Evolutionary conservation across 2,113 vertebrate genomes (phyloP), one percentile per base, ranked within the genome.

Genomic region (Gobio gobio): DNA sequence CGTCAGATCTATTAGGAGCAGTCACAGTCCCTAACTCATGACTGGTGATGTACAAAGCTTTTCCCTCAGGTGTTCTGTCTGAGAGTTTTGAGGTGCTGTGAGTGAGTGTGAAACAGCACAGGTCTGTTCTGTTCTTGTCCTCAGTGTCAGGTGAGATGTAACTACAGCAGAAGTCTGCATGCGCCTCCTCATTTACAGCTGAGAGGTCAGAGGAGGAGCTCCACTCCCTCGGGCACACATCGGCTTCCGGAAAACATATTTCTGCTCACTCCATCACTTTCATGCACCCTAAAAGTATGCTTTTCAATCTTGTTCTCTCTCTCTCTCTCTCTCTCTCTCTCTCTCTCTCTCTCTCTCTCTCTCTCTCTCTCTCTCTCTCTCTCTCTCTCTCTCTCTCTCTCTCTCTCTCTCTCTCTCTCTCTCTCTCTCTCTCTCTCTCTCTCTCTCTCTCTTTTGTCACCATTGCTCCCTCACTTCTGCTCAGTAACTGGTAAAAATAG

Each of bases 401-500:
- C 80, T 78, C 36, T 86, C 88, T 84, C 90, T 74, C 89, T 86
- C 70, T 85, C 58, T 84, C 80, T 78, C 26, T 80, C 64, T 54
- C 78, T 73, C 58, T 63, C 18, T 56, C 33, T 79, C 64, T 86
- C 88, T 84, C 90, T 75, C 89, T 86, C 70, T 85, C 56, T 84
- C 80, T 78, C 36, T 80, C 64, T 86, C 88, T 84, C 90, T 75
- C 14, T 49, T 43, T 86, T 83, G 79, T 89, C 86, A 29, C 87
- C 75, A 64, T 79, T 81, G 84, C 66, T 87, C 87, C 64, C 43
- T 74, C 87, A 79, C 88, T 91, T 92, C 92, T 94, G 90, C 92
- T 91, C 88, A 22, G 94, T 93, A 93, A 93, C 94, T 80, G 94
- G 91, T 95, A 95, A 95, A 95, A 95, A 95, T 95, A 95, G 95